phyloP scores from a whole-genome alignment of 1,140 invertebrate species.

The Scylla paramamosain region DNA sequence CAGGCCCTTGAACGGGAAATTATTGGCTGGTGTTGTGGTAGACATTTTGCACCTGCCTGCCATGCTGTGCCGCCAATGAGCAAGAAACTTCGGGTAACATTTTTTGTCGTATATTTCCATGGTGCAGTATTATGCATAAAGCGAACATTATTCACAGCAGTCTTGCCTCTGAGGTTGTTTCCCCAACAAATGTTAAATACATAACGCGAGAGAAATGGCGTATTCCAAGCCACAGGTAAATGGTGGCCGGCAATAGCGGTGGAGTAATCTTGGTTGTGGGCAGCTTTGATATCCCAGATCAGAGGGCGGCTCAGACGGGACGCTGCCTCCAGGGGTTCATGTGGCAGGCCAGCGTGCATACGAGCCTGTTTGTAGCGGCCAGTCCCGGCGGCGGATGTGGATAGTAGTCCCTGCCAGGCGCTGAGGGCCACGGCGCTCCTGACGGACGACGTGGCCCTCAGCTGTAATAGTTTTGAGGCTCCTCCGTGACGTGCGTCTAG shows the following conservation, averaged over 20 bases:
- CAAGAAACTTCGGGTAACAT: background rate
- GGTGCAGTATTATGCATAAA: background rate
- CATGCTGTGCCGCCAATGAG: background rate
- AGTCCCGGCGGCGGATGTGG: background rate
- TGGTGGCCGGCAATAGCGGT: background rate
- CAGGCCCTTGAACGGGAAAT: background rate
- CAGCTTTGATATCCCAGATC: conserved; percentile 13
- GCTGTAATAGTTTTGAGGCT: background rate
- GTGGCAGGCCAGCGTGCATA: background rate
- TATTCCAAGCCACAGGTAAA: conserved; percentile 21
- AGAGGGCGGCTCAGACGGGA: background rate
- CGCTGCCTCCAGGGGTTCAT: background rate
- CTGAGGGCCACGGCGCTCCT: background rate
- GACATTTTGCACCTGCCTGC: background rate
- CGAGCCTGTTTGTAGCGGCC: background rate
- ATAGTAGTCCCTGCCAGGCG: background rate
- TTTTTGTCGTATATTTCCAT: background rate
- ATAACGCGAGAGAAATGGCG: background rate
- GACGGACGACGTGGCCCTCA: background rate
- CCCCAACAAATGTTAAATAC: conserved; percentile 14
- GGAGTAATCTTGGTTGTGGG: conserved; percentile 11
- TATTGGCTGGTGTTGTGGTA: background rate
- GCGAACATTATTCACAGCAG: background rate
- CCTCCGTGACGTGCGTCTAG: background rate
- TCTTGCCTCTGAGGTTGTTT: background rate